phyloP scores from a whole-genome alignment of 1,140 invertebrate species.

The Rhopalosiphum padi region DNA sequence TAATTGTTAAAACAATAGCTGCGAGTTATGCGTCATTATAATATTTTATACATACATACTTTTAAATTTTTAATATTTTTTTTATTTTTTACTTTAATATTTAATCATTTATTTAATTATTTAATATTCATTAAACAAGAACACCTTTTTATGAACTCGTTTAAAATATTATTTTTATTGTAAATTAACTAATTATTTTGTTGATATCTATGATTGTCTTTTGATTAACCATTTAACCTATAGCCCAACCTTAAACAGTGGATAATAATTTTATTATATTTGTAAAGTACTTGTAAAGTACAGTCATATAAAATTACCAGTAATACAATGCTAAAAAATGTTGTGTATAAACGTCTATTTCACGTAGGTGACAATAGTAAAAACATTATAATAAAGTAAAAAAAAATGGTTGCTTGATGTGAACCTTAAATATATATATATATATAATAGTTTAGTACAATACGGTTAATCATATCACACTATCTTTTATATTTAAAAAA shows the following conservation, averaged over 20 bases:
- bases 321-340: not conserved
- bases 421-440: too few species aligned
- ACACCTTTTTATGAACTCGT: not conserved
- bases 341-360: too few species aligned
- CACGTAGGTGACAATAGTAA: too few species aligned
- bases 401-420: too few species aligned
- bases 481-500: too few species aligned
- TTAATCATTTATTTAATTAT: too few species aligned
- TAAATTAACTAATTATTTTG: too few species aligned
- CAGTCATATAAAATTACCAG: not conserved
- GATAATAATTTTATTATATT: not conserved
- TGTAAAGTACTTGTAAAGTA: not conserved
- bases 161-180: not conserved
- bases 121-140: not conserved
- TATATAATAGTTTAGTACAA: too few species aligned
- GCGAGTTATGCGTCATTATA: not conserved
- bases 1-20: not conserved
- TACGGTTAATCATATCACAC: too few species aligned
- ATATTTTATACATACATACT: not conserved
- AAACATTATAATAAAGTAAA: too few species aligned
- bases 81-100: too few species aligned
- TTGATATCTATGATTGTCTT: too few species aligned
- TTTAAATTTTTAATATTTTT: not conserved
- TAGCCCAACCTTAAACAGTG: not conserved
- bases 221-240: not conserved